A percentile compares a stretch with the other conserved stretches of the same genome.
Evolutionary conservation across 37 sponge, comb jelly and placozoan species (phyloP).

Genomic region (Crambe crambe): DNA sequence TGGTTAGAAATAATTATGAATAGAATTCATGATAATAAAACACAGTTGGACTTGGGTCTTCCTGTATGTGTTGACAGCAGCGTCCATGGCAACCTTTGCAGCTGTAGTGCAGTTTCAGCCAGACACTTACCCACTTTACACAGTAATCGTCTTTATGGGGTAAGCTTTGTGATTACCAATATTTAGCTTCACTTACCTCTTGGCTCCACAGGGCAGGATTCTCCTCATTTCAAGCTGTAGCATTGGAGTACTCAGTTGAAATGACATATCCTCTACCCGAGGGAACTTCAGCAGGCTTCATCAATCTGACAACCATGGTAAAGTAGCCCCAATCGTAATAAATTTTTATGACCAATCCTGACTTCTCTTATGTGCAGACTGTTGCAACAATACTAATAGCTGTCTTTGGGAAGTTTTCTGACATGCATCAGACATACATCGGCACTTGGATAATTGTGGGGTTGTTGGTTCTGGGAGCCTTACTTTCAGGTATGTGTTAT

Average conservation of each 20-base stretch:
- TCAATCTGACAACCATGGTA: constrained; percentile 17
- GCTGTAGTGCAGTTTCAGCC: not conserved
- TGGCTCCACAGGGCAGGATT: constrained; percentile 16
- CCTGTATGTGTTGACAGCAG: not conserved
- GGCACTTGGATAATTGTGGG: not conserved
- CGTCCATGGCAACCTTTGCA: not conserved
- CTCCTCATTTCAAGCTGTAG: constrained; percentile 22
- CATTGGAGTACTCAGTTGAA: constrained; percentile 64
- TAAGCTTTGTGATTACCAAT: not conserved
- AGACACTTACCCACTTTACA: not conserved
- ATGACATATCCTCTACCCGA: constrained; percentile 74
- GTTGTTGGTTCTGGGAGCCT: not conserved
- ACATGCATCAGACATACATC: not conserved
- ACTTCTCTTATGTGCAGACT: constrained; percentile 1
- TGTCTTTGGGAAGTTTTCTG: not conserved
- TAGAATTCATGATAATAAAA: not conserved
- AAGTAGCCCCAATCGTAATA: too few species aligned
- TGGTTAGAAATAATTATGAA: not conserved
- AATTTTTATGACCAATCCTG: too few species aligned
- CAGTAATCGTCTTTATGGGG: not conserved
- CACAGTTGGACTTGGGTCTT: not conserved
- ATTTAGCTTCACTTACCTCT: too few species aligned
- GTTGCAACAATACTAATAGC: not conserved
- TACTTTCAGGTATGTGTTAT: not conserved
- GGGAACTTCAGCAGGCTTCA: constrained; percentile 48